These are phyloP conservation scores for Cirrhinus molitorella DNA, from an alignment of 2,797 vertebrate species.

Conservation along the genomic window DNA sequence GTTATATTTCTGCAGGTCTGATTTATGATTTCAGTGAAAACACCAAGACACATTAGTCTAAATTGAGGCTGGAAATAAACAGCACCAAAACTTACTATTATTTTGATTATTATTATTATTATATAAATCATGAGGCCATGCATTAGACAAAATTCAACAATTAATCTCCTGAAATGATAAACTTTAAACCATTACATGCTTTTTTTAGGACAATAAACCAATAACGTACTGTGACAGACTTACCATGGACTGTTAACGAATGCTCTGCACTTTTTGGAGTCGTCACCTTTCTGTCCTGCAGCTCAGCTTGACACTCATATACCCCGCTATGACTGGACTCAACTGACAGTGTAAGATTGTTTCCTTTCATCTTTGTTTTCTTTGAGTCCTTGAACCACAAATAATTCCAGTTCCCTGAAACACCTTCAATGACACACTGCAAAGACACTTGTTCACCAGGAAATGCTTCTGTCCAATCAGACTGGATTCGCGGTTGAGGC, in stretches of 20 bases:
- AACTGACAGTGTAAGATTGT: slow-evolving; percentile 42
- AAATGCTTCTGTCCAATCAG: slow-evolving; percentile 59
- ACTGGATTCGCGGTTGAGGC: background rate
- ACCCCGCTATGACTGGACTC: background rate
- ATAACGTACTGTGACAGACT: background rate
- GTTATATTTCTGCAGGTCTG: too few species aligned
- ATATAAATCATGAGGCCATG: background rate
- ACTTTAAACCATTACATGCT: background rate
- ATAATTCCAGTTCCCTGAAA: slow-evolving; percentile 60
- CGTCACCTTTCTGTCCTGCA: background rate
- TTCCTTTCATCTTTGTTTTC: background rate
- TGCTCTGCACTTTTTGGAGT: background rate
- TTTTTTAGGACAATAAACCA: background rate
- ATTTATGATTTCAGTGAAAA: too few species aligned
- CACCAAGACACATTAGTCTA: too few species aligned
- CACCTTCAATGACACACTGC: slow-evolving; percentile 42
- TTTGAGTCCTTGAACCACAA: slow-evolving; percentile 56
- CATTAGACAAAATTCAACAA: background rate
- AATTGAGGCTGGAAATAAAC: too few species aligned
- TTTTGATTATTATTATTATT: too few species aligned
- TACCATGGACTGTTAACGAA: slow-evolving; percentile 55
- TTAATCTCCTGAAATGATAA: background rate
- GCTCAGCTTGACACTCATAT: slow-evolving; percentile 66
- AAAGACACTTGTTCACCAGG: slow-evolving; percentile 65
- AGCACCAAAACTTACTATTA: too few species aligned